Conservation (phyloP, 1,140 invertebrate species). For the Bombus balteatus region DNA sequence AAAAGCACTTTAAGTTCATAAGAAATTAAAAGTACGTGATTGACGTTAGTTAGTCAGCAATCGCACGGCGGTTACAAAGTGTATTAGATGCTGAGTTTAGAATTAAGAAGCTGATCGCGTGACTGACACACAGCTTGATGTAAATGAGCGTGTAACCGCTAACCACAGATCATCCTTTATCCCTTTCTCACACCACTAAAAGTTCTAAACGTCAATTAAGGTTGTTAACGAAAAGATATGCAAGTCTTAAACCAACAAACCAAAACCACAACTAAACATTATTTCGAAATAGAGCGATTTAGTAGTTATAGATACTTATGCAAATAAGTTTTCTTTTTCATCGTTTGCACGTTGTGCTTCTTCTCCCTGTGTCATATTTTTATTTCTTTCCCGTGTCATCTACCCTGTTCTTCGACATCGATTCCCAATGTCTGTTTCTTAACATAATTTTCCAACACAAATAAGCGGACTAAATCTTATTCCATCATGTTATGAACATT, state of each 20-base stretch:
- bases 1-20: not conserved
- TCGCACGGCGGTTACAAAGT: not conserved
- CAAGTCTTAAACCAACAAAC: conserved; percentile 2
- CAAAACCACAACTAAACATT: not conserved
- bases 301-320: not conserved
- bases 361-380: not conserved
- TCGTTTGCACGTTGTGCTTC: not conserved
- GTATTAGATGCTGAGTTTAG: not conserved
- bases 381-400: not conserved
- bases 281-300: not conserved
- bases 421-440: no score
- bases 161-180: conserved; percentile 37
- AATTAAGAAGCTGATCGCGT: conserved; percentile 38
- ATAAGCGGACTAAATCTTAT: no score
- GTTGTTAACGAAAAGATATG: not conserved
- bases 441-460: no score
- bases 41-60: not conserved
- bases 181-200: not conserved
- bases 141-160: conserved; percentile 42
- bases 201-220: conserved; percentile 11
- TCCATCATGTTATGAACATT: no score
- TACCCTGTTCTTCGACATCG: no score
- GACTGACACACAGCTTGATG: conserved; percentile 24
- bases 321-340: not conserved
- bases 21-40: no score